These are phyloP conservation scores for Auanema sp. DNA, from an alignment of 2,888 invertebrate species.

Conservation along the genomic window DNA sequence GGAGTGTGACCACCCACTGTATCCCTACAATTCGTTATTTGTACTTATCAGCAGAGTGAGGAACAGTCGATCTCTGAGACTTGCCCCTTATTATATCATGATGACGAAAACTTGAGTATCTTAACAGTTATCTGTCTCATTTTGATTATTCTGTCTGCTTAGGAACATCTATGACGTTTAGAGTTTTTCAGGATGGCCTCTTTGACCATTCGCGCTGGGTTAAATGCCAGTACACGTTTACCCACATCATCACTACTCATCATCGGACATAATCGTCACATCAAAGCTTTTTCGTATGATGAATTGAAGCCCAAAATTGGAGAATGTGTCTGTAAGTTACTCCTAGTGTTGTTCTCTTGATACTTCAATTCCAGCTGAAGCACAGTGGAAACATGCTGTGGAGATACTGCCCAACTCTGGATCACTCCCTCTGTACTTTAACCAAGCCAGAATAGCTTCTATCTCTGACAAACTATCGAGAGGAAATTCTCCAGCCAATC, in stretches of 20 bases:
- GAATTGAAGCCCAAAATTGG: conserved; percentile 3
- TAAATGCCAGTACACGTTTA: conserved; percentile 7
- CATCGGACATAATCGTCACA: conserved; percentile 29
- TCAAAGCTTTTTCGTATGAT: conserved; percentile 25
- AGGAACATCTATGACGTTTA: no score
- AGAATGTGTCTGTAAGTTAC: conserved; percentile 9
- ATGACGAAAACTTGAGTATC: no score
- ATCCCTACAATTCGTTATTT: no score
- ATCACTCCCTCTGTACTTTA: conserved; percentile 46
- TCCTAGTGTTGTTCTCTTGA: not conserved
- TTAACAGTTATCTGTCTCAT: no score
- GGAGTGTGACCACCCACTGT: no score
- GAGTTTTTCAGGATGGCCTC: conserved; percentile 14
- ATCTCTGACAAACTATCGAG: conserved; percentile 43
- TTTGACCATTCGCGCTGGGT: conserved; percentile 16
- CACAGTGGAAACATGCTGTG: conserved; percentile 34
- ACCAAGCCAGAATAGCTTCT: conserved; percentile 49
- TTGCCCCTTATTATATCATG: no score
- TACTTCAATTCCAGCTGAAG: conserved; percentile 23
- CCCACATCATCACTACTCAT: conserved; percentile 30
- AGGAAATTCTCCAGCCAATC: conserved; percentile 50
- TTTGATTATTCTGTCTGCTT: no score
- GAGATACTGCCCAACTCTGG: conserved; percentile 25
- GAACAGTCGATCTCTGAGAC: no score
- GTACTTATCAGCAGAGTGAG: no score